Percentiles rank a stretch among this genome's conserved stretches.
Conservation (phyloP, 2,797 vertebrate species). For the Lindbergichthys nudifrons region DNA sequence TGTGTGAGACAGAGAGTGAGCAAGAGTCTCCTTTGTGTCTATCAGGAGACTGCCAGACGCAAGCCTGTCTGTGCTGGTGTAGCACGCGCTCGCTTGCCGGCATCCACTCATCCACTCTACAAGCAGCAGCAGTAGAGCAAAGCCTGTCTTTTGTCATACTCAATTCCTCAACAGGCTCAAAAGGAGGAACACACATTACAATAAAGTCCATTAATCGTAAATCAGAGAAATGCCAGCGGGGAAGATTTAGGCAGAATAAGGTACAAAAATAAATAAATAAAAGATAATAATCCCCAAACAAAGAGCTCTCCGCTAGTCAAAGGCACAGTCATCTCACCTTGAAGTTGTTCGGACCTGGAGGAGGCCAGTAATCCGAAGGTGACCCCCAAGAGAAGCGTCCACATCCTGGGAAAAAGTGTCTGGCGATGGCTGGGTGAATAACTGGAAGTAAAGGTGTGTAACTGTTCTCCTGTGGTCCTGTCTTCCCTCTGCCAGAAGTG, state of each 20-base stretch:
- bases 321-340: conserved; percentile 76
- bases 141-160: conserved; percentile 42
- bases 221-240: conserved; percentile 43
- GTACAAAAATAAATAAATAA: not conserved
- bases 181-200: not conserved
- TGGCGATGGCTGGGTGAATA: conserved; percentile 63
- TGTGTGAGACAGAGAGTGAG: conserved; percentile 53
- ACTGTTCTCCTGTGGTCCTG: conserved; percentile 71
- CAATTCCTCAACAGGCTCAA: conserved; percentile 25
- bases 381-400: conserved; percentile 79
- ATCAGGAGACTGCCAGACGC: conserved; percentile 78
- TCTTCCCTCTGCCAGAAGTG: conserved; percentile 74
- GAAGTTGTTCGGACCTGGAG: conserved; percentile 58
- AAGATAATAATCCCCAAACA: conserved; percentile 38
- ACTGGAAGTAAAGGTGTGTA: conserved; percentile 68
- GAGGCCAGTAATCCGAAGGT: conserved; percentile 82
- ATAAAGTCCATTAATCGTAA: conserved; percentile 22
- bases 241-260: conserved; percentile 23
- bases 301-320: conserved; percentile 42
- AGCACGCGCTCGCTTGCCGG: conserved; percentile 68
- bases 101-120: conserved; percentile 68
- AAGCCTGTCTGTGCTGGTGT: conserved; percentile 71
- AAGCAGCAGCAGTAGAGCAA: conserved; percentile 49
- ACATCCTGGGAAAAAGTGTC: conserved; percentile 73
- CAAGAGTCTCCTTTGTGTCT: conserved; percentile 83